These are phyloP conservation scores for Watsonalla binaria DNA, from an alignment of 2,888 invertebrate species.

Conservation along the genomic window DNA sequence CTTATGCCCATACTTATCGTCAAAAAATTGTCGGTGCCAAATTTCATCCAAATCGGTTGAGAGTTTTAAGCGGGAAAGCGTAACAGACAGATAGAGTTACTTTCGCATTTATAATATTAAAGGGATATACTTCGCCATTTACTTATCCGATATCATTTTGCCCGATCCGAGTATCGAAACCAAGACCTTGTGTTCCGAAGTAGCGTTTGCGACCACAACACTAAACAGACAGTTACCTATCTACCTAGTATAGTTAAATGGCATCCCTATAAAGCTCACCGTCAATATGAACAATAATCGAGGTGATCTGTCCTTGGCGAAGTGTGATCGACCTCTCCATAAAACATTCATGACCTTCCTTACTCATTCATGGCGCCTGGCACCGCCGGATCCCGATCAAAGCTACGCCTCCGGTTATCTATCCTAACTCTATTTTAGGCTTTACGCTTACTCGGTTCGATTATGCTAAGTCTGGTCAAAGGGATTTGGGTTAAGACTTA, in stretches of 20 bases:
- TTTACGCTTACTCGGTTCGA: not conserved
- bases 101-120: no score
- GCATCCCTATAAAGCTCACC: not conserved
- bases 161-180: no score
- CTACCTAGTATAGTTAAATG: not conserved
- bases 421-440: conserved; percentile 16
- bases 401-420: conserved; percentile 27
- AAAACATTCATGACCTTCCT: conserved; percentile 67
- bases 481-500: not conserved
- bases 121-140: no score
- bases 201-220: no score
- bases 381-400: conserved; percentile 34
- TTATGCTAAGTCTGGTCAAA: not conserved
- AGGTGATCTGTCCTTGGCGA: conserved; percentile 21
- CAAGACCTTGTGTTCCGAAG: no score
- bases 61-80: no score
- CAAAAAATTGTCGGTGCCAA: no score
- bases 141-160: no score
- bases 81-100: no score
- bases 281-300: conserved; percentile 1
- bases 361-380: conserved; percentile 65
- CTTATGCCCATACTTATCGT: no score
- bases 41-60: no score
- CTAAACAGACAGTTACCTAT: no score
- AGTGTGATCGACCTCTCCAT: conserved; percentile 53